Evolutionary conservation across 2,888 invertebrate genomes (phyloP).

Genomic region (Corbicula japonica): DNA sequence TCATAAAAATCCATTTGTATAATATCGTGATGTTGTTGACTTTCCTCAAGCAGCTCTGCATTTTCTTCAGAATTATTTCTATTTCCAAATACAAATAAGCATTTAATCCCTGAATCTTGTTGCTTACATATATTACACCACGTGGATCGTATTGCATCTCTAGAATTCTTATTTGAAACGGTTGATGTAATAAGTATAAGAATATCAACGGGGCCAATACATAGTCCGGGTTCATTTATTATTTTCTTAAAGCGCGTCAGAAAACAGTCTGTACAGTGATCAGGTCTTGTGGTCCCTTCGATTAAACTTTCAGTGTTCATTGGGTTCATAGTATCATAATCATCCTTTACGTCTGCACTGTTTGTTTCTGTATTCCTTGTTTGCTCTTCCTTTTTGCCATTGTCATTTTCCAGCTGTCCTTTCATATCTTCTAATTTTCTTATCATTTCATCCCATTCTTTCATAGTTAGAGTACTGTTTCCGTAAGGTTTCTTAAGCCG

Average conservation of each 20-base stretch:
- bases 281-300: constrained; percentile 41
- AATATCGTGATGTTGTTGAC: constrained; percentile 66
- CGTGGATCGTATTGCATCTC: constrained; percentile 70
- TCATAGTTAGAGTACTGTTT: too few relatives aligned
- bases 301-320: too few relatives aligned
- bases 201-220: constrained; percentile 55
- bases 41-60: constrained; percentile 55
- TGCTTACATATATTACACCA: constrained; percentile 71
- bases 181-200: constrained; percentile 69
- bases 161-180: constrained; percentile 45
- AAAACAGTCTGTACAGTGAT: constrained; percentile 66
- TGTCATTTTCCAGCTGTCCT: too few relatives aligned
- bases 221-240: constrained; percentile 54
- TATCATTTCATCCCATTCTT: too few relatives aligned
- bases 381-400: too few relatives aligned
- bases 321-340: too few relatives aligned
- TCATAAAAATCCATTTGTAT: constrained; percentile 71
- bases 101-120: constrained; percentile 39
- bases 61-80: constrained; percentile 20
- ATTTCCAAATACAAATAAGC: constrained; percentile 69
- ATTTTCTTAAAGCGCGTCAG: constrained; percentile 57
- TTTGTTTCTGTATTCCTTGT: too few relatives aligned
- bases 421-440: too few relatives aligned
- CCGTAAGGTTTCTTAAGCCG: too few relatives aligned
- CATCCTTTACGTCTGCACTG: not conserved